Base-by-base conservation (phyloP, 2,797 vertebrate species). In the Anguilla marmorata region DNA sequence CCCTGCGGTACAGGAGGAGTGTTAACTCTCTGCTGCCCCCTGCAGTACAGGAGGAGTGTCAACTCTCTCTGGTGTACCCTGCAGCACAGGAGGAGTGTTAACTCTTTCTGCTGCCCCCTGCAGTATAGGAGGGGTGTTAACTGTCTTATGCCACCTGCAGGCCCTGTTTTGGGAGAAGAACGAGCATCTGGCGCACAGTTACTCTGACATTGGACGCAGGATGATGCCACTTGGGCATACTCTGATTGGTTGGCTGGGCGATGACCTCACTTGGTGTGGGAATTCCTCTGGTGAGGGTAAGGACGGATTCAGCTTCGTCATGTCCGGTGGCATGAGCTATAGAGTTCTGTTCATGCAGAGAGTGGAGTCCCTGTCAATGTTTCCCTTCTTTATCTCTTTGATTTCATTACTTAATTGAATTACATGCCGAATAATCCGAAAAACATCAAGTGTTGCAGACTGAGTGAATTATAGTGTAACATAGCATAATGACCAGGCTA, bases 81-180 rank as follows among this genome's bases (percentile, higher is more conserved):
- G 27, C n/a, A 0, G 24, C 27, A 8, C 66, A 27, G 66, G 27
- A 30, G 24, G 24, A 27, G 66, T 30, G 27, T 72, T 72, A 7
- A 37, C 21, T 21, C 33, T 37, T 30, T 41, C 72, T 84, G 21
- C 33, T 84, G 85, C 84, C 91, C 86, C 21, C 76, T 72, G 11
- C 58, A 96, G 96, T 8, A 41, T 14, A 79, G 74, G 37, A 19
- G 74, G 37, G 19, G 12, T 14, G n/a, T 30, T 72, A 33, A 4
- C 2, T 30, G 30, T 74, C 60, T 84, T 11, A 19, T 84, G 85
- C 84, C 91, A 85, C 19, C 74, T 72, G 9, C 58, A 96, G 96
- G 94, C 96, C 37, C 87, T 96, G 30, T 96, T 96, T 92, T 96
- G 96, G 96, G 96, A 96, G 90, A 95, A 96, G 37, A 96, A 93